Evolutionary conservation across 2,113 vertebrate species (phyloP).

Genomic region (Calyptommatus sinebrachiatus): DNA sequence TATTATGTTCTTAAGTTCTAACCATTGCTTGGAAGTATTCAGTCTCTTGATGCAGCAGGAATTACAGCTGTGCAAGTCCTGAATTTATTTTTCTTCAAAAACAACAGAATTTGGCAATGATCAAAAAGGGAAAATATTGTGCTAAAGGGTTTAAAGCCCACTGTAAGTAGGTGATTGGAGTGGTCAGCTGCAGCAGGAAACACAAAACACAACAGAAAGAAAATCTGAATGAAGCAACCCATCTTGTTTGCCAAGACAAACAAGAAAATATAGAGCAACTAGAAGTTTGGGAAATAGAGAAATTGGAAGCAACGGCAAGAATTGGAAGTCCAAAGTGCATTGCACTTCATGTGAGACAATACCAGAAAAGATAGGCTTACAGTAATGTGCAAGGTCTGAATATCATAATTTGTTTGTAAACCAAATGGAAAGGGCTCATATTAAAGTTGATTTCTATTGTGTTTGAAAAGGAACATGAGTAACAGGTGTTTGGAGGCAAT

Average conservation of each 20-base stretch:
- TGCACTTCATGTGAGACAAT: not conserved
- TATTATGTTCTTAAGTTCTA: no score
- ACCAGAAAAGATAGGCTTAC: not conserved
- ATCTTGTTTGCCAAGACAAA: not conserved
- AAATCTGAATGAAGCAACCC: not conserved
- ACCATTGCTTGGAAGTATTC: no score
- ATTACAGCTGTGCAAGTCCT: no score
- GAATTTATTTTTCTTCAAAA: no score
- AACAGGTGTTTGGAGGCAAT: no score
- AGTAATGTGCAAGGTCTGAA: no score
- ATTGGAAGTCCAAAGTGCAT: not conserved
- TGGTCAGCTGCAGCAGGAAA: not conserved
- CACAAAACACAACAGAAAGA: not conserved
- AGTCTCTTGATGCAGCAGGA: no score
- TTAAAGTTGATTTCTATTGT: no score
- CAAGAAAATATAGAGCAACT: not conserved
- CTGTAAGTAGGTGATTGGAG: not conserved
- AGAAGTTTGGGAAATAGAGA: not conserved
- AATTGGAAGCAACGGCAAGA: not conserved
- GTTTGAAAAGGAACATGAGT: no score
- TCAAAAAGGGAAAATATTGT: not conserved
- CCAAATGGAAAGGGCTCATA: no score
- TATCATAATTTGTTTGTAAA: no score
- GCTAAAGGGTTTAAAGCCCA: not conserved
- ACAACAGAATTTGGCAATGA: no score